phyloP scores from a whole-genome alignment of 1,140 invertebrate species.

The Neuroterus valhalla region DNA sequence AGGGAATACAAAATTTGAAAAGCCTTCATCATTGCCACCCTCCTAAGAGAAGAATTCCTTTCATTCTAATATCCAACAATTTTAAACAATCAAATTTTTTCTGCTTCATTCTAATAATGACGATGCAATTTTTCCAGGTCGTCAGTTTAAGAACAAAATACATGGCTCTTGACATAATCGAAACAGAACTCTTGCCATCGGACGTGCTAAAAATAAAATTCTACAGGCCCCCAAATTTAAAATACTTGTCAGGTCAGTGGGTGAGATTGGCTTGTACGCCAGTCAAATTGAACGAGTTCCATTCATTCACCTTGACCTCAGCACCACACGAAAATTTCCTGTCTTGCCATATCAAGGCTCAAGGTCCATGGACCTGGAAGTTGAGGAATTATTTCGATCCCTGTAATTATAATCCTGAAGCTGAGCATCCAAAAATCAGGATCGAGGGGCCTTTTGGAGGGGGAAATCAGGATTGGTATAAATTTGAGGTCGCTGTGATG shows the following conservation, averaged over 20 bases:
- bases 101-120: no score
- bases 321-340: conserved; percentile 98
- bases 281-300: conserved; percentile 94
- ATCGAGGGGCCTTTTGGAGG: conserved; percentile 99
- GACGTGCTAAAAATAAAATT: conserved; percentile 95
- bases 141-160: conserved; percentile 94
- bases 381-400: conserved; percentile 97
- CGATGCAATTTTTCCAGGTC: conserved; percentile 75
- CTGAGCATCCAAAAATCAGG: conserved; percentile 88
- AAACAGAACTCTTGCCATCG: conserved; percentile 96
- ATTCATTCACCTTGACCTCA: conserved; percentile 98
- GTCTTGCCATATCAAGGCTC: conserved; percentile 98
- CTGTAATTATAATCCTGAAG: conserved; percentile 92
- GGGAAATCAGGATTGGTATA: conserved; percentile 99
- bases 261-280: conserved; percentile 95
- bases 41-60: no score
- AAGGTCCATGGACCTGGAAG: conserved; percentile 99
- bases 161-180: conserved; percentile 95
- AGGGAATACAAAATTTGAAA: no score
- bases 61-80: no score
- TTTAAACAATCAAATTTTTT: no score
- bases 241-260: conserved; percentile 94
- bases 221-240: conserved; percentile 95
- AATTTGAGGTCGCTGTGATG: conserved; percentile 98
- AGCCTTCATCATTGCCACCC: no score